Conservation (phyloP, 2,888 invertebrate species). For the Cyclophora punctaria region DNA sequence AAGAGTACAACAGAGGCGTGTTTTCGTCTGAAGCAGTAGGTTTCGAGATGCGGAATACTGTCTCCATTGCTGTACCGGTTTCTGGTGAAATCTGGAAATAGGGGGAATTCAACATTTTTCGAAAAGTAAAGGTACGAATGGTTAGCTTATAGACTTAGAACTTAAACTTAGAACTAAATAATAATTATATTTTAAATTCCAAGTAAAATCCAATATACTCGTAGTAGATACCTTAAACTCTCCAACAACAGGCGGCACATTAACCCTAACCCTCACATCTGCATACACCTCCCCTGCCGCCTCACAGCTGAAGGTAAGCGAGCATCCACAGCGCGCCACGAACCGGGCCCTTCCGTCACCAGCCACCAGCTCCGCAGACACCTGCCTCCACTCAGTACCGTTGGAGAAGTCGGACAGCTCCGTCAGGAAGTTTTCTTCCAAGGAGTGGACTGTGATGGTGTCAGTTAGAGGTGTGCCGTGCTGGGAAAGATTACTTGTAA, state of each 20-base stretch:
- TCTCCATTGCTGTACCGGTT: conserved; percentile 40
- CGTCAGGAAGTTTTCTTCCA: conserved; percentile 48
- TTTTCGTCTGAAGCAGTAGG: conserved; percentile 27
- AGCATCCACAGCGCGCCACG: conserved; percentile 38
- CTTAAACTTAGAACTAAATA: too few relatives aligned
- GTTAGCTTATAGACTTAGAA: too few relatives aligned
- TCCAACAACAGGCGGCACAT: conserved; percentile 28
- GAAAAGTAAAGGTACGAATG: neutral
- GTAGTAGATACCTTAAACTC: conserved; percentile 25
- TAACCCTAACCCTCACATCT: conserved; percentile 33
- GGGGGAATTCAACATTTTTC: neutral
- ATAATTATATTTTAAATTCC: neutral
- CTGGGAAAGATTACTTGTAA: too few relatives aligned
- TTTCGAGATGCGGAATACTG: conserved; percentile 42
- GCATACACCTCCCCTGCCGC: conserved; percentile 34
- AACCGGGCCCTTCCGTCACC: conserved; percentile 39
- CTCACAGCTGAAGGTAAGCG: conserved; percentile 31
- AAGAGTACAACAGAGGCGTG: conserved; percentile 35
- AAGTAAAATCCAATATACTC: neutral
- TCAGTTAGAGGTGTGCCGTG: conserved; percentile 37
- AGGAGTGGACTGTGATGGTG: conserved; percentile 35
- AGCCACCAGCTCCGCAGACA: conserved; percentile 27
- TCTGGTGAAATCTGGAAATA: conserved; percentile 33
- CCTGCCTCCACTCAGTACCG: conserved; percentile 37
- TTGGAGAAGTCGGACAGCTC: conserved; percentile 47